Evolutionary conservation across 2,888 invertebrate genomes (phyloP).

Genomic region (Microctonus brassicae): DNA sequence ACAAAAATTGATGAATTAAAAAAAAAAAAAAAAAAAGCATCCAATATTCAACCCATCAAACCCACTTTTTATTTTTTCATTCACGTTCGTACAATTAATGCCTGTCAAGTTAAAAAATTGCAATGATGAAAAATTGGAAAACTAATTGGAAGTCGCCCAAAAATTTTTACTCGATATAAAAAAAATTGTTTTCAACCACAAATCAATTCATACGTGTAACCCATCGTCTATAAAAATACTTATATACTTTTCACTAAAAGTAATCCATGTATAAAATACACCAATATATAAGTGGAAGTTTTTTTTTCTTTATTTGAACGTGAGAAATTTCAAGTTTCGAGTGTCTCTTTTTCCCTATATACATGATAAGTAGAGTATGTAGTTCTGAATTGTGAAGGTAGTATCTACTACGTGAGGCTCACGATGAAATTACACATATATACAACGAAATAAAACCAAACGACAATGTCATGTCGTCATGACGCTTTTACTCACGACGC

Average conservation of each 20-base stretch:
- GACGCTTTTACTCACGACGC: background rate
- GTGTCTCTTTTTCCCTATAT: background rate
- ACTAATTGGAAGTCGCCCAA: background rate
- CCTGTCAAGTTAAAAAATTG: background rate
- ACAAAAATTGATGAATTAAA: background rate
- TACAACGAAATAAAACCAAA: background rate
- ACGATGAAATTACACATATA: background rate
- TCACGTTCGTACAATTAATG: background rate
- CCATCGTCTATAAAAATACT: too few species aligned
- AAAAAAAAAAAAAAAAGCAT: background rate
- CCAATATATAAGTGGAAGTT: too few species aligned
- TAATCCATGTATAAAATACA: too few species aligned
- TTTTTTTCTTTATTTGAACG: too few species aligned
- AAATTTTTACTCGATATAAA: background rate
- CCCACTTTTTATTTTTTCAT: background rate
- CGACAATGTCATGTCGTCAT: background rate
- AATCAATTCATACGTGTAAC: too few species aligned
- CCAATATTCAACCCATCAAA: background rate
- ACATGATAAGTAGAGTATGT: background rate
- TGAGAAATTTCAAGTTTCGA: background rate
- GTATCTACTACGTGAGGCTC: slow-evolving; percentile 9
- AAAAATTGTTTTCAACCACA: too few species aligned
- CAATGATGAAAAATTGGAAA: background rate
- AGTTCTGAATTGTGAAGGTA: background rate
- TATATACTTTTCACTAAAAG: background rate